These are phyloP conservation scores for Ectemnius cavifrons DNA, from an alignment of 2,888 invertebrate species.

Conservation along the genomic window DNA sequence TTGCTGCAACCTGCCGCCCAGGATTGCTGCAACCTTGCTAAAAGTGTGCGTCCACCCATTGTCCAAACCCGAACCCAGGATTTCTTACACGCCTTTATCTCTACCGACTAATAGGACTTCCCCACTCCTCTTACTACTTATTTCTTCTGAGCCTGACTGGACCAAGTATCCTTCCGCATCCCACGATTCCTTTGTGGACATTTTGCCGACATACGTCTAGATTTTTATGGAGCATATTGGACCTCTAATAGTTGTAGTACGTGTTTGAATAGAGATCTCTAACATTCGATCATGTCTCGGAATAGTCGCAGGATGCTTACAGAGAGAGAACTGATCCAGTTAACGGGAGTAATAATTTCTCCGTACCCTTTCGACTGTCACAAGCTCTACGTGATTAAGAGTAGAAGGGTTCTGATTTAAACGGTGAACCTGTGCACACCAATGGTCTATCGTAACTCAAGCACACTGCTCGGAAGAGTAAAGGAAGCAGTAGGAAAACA, in stretches of 20 bases:
- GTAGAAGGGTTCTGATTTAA: constrained; percentile 34
- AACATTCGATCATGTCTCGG: too few species aligned
- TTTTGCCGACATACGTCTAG: too few species aligned
- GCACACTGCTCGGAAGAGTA: constrained; percentile 44
- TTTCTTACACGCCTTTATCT: constrained; percentile 29
- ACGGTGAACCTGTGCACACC: constrained; percentile 20
- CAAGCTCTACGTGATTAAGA: not conserved
- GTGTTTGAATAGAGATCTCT: too few species aligned
- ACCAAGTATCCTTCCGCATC: too few species aligned
- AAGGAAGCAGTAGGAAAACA: constrained; percentile 69
- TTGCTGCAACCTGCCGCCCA: constrained; percentile 59
- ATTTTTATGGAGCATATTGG: too few species aligned
- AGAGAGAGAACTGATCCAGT: too few species aligned
- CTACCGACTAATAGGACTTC: constrained; percentile 26
- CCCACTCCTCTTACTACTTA: not conserved
- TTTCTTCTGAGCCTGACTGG: too few species aligned
- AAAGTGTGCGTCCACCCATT: constrained; percentile 38
- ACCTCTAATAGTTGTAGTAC: too few species aligned
- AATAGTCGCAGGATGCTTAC: too few species aligned
- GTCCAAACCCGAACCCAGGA: constrained; percentile 43
- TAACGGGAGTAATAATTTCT: not conserved
- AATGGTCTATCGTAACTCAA: constrained; percentile 11
- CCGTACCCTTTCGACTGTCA: not conserved
- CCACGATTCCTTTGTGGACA: too few species aligned
- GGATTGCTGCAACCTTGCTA: constrained; percentile 32